phyloP scores from a whole-genome alignment of 1,140 invertebrate species.

The Drosophila orena region DNA sequence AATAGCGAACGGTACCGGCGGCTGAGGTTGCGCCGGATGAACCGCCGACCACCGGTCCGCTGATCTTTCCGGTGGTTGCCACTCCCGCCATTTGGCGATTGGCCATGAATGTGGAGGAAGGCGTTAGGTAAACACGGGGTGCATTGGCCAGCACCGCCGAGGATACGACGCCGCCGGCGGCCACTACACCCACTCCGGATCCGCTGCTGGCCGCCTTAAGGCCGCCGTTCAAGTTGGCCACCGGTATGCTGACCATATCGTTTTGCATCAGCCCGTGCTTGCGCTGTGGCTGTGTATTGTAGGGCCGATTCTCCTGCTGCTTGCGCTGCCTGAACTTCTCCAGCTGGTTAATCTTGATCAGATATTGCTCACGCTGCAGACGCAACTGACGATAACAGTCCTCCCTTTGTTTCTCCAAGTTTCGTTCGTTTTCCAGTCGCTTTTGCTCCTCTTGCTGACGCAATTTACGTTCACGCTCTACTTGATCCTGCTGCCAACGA shows the following conservation, averaged over 20 bases:
- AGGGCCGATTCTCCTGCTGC: neutral
- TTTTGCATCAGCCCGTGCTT: conserved; percentile 69
- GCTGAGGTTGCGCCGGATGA: neutral
- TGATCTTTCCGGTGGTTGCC: conserved; percentile 14
- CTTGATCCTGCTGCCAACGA: neutral
- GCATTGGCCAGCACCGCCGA: conserved; percentile 61
- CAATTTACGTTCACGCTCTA: neutral
- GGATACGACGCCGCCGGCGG: conserved; percentile 38
- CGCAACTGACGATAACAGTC: neutral
- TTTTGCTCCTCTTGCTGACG: neutral
- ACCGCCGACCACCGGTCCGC: conserved; percentile 3
- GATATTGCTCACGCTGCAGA: neutral
- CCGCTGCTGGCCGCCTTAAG: conserved; percentile 46
- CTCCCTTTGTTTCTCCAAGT: neutral
- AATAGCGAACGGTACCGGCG: conserved; percentile 58
- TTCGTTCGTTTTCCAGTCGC: neutral
- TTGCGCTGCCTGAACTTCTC: neutral
- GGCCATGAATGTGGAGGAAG: conserved; percentile 52
- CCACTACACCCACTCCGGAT: conserved; percentile 45
- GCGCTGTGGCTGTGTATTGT: neutral
- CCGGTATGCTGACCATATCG: conserved; percentile 81
- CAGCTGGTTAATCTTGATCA: conserved; percentile 1
- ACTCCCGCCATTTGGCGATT: conserved; percentile 20
- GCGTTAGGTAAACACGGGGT: conserved; percentile 57
- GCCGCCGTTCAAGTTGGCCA: conserved; percentile 72